Percentiles rank a stretch among this genome's conserved stretches.
Conservation (phyloP, 2,113 vertebrate species). For the Falco punctatus region DNA sequence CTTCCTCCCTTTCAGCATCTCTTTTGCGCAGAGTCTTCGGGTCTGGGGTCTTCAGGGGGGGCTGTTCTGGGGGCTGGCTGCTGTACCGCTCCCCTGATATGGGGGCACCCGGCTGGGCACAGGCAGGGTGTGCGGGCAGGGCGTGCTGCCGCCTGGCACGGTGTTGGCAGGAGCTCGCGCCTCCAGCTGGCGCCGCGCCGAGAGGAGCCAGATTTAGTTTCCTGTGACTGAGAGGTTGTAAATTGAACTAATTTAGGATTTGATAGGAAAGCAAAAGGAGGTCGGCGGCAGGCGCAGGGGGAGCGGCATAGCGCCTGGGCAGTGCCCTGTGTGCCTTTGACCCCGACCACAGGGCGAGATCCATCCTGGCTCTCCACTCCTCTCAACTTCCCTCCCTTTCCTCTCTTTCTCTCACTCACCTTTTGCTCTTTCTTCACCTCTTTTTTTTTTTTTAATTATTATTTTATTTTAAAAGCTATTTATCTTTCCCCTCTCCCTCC, state of each 20-base stretch:
- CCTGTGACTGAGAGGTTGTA: conserved; percentile 75
- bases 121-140: neutral
- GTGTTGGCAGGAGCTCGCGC: conserved; percentile 26
- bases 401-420: neutral
- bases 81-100: neutral
- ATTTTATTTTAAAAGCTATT: neutral
- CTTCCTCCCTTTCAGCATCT: neutral
- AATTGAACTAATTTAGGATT: conserved; percentile 79
- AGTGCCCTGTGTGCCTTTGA: neutral
- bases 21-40: neutral
- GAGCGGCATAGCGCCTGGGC: neutral
- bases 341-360: neutral
- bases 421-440: neutral
- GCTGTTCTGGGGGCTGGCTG: accelerated
- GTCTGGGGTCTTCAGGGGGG: neutral
- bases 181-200: conserved; percentile 64
- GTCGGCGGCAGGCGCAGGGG: conserved; percentile 30
- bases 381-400: neutral
- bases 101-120: neutral
- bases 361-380: conserved; percentile 31
- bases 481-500: neutral
- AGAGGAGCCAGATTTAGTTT: conserved; percentile 74
- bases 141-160: neutral
- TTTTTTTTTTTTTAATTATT: neutral
- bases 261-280: conserved; percentile 74